Base-by-base conservation (phyloP, 2,888 invertebrate genomes). In the Trissoscelio sp. region DNA sequence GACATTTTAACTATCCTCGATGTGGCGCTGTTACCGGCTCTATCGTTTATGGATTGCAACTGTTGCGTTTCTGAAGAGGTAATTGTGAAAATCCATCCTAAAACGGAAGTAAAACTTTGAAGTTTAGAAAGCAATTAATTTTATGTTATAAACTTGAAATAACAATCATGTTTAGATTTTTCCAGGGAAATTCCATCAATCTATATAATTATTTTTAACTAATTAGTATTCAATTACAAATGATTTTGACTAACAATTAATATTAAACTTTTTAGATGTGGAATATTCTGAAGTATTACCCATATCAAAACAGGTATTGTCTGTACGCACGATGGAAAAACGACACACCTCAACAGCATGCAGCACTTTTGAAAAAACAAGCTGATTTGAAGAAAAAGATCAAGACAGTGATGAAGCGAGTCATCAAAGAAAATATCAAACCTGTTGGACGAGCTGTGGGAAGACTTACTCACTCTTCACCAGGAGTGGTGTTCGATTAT, bases 351-450 rank as follows among this genome's bases (percentile, higher is more conserved):
- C 93, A 94, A 77, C 92, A 95, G 51, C 97, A 98, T 91, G 96
- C 99, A 0, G 94, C 95, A 42, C 92, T 99, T 64, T 94, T 98
- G 88, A 93, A 96, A 16, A 96, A 96, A 34, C 94, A 96, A 44
- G 98, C 97, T 0, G 96, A 97, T 89, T 95, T 97, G 0, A 94
- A 97, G 84, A 98, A 98, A 88, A 95, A 96, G 88, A 97, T 98
- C 55, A 98, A 98, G 90, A 97, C 97, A 84, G 96, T 99, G 37
- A 98, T 99, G 97, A 99, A 99, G 92, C 95, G 96, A 82, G 97
- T 98, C 37, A 98, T 98, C 87, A 99, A 99, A 90, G 99, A 99
- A 91, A 99, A 98, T 88, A 97, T 99, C 4, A 99, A 99, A 91
- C 97, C 97, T 0, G 96, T 98, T 80, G 99, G 99, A 0, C 94